Evolutionary conservation across 2,797 vertebrate species (phyloP).

Genomic region (Paedocypris micromegethes): DNA sequence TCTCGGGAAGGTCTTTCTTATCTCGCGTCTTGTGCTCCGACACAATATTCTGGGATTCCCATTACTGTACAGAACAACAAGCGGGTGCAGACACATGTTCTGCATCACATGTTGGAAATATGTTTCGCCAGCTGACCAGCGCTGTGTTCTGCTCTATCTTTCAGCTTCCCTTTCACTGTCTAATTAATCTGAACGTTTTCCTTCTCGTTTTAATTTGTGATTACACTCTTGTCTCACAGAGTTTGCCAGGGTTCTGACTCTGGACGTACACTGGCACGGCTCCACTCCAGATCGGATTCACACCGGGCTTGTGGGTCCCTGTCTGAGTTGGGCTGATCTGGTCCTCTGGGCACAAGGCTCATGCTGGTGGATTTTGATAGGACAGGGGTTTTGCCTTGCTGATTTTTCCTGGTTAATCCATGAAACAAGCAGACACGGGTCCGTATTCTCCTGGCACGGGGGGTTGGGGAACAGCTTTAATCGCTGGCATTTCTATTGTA

Average conservation of each 20-base stretch:
- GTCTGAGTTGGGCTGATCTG: slow-evolving; percentile 13
- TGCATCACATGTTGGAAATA: no score
- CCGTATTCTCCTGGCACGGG: slow-evolving; percentile 16
- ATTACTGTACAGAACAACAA: no score
- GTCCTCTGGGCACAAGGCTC: slow-evolving; percentile 22
- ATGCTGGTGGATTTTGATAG: slow-evolving; percentile 39
- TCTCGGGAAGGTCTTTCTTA: slow-evolving; percentile 29
- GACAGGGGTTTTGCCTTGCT: slow-evolving; percentile 12
- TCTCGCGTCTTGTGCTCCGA: slow-evolving; percentile 14
- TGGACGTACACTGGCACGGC: not conserved
- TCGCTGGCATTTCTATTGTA: not conserved
- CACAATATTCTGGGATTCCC: no score
- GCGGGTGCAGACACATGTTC: no score
- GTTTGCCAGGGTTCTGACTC: slow-evolving; percentile 3
- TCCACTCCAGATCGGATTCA: slow-evolving; percentile 14
- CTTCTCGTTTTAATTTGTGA: not conserved
- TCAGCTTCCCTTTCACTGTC: not conserved
- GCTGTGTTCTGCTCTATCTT: no score
- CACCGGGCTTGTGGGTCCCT: slow-evolving; percentile 2
- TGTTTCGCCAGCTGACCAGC: no score
- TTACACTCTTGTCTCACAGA: not conserved
- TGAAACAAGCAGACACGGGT: slow-evolving; percentile 13
- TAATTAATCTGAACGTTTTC: not conserved
- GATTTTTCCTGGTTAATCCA: slow-evolving; percentile 31
- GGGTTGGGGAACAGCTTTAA: slow-evolving; percentile 23